Percentiles rank a stretch among this genome's conserved stretches.
These are phyloP conservation scores for Girardinus metallicus DNA, from an alignment of 2,797 vertebrate genomes.

Conservation along the genomic window DNA sequence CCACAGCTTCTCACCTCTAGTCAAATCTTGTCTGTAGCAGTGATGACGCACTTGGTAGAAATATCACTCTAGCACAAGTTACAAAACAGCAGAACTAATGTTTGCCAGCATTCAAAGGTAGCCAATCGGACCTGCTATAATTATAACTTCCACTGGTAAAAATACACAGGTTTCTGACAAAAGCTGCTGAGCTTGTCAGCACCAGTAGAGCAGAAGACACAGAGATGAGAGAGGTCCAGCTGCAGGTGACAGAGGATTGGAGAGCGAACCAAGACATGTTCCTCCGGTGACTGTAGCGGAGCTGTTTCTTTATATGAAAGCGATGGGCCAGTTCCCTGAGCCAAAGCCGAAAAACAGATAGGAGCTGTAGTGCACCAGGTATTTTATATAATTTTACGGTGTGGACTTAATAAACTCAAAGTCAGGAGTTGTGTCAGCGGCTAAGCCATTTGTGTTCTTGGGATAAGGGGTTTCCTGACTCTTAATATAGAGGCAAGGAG, in stretches of 20 bases:
- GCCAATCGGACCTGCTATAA: background rate
- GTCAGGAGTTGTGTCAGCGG: background rate
- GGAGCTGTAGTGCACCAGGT: background rate
- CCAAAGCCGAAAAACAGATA: background rate
- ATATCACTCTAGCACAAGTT: background rate
- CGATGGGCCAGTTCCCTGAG: background rate
- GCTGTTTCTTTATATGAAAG: background rate
- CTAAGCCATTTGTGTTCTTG: background rate
- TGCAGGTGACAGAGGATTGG: constrained; percentile 2
- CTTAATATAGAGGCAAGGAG: background rate
- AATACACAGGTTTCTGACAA: background rate
- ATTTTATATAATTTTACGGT: background rate
- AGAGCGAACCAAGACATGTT: background rate
- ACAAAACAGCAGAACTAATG: background rate
- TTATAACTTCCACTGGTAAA: background rate
- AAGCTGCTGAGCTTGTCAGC: background rate
- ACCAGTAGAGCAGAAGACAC: background rate
- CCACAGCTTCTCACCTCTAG: background rate
- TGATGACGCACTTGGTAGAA: background rate
- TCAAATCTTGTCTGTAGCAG: background rate
- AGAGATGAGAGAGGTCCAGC: background rate
- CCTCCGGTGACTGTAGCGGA: background rate
- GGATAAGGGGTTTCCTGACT: background rate
- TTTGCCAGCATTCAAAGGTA: background rate
- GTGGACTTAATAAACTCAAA: background rate